These are phyloP conservation scores for Heterohyrax brucei DNA, from an alignment of 2,797 vertebrate species.

Conservation along the genomic window DNA sequence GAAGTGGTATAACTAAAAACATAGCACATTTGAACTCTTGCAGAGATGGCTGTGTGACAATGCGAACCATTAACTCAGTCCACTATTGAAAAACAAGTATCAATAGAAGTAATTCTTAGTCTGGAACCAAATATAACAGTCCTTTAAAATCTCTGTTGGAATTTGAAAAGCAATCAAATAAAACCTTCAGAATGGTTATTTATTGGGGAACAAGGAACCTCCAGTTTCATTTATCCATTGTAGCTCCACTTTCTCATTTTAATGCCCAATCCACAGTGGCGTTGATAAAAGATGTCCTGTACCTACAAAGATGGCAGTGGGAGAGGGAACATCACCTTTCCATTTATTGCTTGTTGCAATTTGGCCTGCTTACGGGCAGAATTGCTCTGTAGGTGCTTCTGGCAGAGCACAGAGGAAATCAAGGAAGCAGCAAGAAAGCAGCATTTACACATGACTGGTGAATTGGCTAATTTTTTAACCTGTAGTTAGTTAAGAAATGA, in stretches of 20 bases:
- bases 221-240: conserved; percentile 85
- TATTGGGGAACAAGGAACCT: conserved; percentile 83
- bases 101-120: conserved; percentile 75
- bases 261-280: conserved; percentile 73
- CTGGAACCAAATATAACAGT: conserved; percentile 71
- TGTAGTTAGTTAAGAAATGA: conserved; percentile 91
- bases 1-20: background rate
- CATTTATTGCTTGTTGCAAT: conserved; percentile 77
- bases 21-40: conserved; percentile 11
- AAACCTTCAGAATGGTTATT: conserved; percentile 84
- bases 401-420: conserved; percentile 74
- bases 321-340: conserved; percentile 79
- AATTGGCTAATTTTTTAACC: conserved; percentile 92
- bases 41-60: conserved; percentile 15
- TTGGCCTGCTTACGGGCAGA: conserved; percentile 86
- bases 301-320: conserved; percentile 73
- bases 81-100: conserved; percentile 72
- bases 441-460: conserved; percentile 81
- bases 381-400: conserved; percentile 79
- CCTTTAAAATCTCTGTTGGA: conserved; percentile 82
- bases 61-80: conserved; percentile 55
- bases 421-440: conserved; percentile 83
- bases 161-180: conserved; percentile 85
- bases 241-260: conserved; percentile 88
- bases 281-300: conserved; percentile 84